These are phyloP conservation scores for Callopanchax toddi DNA, from an alignment of 2,113 vertebrate genomes.

Conservation along the genomic window DNA sequence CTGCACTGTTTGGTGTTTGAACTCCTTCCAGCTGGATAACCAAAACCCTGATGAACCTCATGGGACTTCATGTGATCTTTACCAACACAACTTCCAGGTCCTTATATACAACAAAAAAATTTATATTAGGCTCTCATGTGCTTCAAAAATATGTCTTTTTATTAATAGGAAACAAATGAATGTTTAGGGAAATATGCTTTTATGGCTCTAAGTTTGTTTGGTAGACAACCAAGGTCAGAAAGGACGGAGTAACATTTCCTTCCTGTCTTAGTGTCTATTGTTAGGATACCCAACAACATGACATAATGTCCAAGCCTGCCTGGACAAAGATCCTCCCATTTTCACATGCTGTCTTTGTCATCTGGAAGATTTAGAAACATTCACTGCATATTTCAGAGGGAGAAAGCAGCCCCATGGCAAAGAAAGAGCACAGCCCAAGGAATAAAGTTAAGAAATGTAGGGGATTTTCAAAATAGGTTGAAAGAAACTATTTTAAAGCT, in stretches of 20 bases:
- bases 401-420: background rate
- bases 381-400: slow-evolving; percentile 9
- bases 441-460: background rate
- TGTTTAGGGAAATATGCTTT: background rate
- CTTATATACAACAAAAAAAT: too few relatives aligned
- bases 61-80: background rate
- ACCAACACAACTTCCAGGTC: background rate
- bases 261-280: slow-evolving; percentile 17
- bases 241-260: background rate
- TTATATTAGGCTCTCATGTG: too few relatives aligned
- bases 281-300: slow-evolving; percentile 28
- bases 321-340: background rate
- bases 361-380: slow-evolving; percentile 9
- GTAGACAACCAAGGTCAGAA: slow-evolving; percentile 14
- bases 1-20: background rate
- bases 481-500: slow-evolving; percentile 1
- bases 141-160: background rate
- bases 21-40: background rate
- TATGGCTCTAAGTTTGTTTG: background rate
- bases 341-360: background rate
- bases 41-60: background rate
- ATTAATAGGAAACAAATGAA: slow-evolving; percentile 5
- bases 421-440: background rate
- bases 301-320: background rate
- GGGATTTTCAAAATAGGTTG: background rate